Evolutionary conservation across 1,140 invertebrate genomes (phyloP).

Genomic region (Stegodyphus dumicola): DNA sequence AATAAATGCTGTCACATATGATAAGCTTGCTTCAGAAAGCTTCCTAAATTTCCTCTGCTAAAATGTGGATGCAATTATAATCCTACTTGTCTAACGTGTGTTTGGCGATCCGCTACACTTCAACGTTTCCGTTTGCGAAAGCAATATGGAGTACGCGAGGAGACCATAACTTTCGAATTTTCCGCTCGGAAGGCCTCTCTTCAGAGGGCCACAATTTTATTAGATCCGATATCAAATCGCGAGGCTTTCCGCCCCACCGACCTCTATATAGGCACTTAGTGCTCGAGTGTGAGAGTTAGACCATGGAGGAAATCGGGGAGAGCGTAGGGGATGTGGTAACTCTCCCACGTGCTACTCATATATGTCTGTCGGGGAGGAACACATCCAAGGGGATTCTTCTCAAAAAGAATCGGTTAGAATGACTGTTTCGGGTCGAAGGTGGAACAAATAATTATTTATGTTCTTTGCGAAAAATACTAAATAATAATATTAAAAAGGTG

Average conservation of each 20-base stretch:
- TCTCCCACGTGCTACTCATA: slow-evolving; percentile 35
- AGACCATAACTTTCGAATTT: slow-evolving; percentile 25
- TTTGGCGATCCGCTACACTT: background rate
- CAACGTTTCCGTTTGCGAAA: background rate
- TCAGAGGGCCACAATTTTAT: slow-evolving; percentile 45
- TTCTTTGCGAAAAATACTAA: too few relatives aligned
- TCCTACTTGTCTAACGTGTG: too few relatives aligned
- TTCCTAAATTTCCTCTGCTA: too few relatives aligned
- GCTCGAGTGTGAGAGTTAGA: background rate
- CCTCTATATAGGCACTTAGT: slow-evolving; percentile 34
- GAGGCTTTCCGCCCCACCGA: slow-evolving; percentile 15
- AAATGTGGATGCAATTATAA: too few relatives aligned
- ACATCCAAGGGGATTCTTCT: background rate
- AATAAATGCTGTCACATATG: too few relatives aligned
- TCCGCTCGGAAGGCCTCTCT: background rate
- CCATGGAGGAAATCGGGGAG: too few relatives aligned
- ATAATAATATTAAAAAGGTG: too few relatives aligned
- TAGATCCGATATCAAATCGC: slow-evolving; percentile 50
- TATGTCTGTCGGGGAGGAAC: background rate
- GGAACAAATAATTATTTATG: too few relatives aligned
- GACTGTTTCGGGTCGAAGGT: too few relatives aligned
- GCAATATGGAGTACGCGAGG: background rate
- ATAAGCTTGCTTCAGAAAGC: too few relatives aligned
- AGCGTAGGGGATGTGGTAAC: background rate
- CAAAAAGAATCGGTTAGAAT: background rate